Evolutionary conservation across 2,113 vertebrate species (phyloP).

Genomic region (Neolamprologus brichardi): DNA sequence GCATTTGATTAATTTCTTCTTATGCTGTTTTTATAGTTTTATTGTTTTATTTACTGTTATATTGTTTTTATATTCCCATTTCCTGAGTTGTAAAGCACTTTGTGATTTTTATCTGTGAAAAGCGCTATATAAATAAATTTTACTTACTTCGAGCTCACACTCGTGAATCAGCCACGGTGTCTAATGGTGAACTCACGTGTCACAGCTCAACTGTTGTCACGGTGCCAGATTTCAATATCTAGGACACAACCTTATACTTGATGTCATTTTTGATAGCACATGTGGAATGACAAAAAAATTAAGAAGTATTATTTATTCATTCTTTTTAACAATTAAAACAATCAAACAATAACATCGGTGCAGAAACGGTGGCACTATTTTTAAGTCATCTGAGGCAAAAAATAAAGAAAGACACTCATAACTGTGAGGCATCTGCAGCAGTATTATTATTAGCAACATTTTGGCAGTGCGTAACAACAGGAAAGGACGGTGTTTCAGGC

Average conservation of each 20-base stretch:
- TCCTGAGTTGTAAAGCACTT: too few species aligned
- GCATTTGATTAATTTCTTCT: too few species aligned
- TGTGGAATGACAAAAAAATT: neutral
- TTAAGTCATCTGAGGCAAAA: neutral
- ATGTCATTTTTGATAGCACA: neutral
- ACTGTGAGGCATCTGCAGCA: neutral
- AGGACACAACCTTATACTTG: neutral
- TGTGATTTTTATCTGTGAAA: too few species aligned
- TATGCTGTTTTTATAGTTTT: too few species aligned
- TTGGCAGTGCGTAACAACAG: neutral
- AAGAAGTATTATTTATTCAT: neutral
- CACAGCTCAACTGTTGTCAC: neutral
- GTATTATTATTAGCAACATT: neutral
- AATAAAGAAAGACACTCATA: neutral
- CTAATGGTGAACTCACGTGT: neutral
- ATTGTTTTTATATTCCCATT: too few species aligned
- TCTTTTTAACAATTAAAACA: neutral
- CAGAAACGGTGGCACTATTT: accelerated
- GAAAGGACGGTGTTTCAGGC: neutral
- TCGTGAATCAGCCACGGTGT: neutral
- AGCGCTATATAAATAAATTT: too few species aligned
- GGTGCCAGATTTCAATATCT: neutral
- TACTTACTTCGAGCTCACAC: neutral
- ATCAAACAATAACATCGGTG: neutral
- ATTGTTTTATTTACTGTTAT: too few species aligned